Base-by-base conservation (phyloP, 2,113 vertebrate genomes). In the Conger conger region DNA sequence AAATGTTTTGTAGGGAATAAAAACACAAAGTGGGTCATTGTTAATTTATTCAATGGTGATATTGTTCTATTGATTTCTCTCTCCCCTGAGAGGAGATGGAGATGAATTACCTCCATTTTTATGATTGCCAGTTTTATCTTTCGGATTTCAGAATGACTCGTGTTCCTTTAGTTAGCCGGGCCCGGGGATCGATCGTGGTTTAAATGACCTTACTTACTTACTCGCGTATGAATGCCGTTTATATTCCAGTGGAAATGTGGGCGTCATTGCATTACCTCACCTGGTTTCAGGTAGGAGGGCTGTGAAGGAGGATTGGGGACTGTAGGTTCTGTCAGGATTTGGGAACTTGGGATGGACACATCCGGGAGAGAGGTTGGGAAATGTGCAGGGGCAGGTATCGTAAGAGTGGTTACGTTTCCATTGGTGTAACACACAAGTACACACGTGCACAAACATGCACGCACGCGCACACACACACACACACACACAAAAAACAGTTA, bases 21-120 rank as follows among this genome's bases (percentile, higher is more conserved):
- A 40, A 30, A 83, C 23, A 30, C 63, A 11, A 38, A 37, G 68
- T 38, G 30, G 68, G 40, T 73, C 68, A 73, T 81, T 50, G 38
- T 50, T 76, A 35, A 50, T 83, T 76, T 83, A 83, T 76, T 83
- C 82, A 83, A 35, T 33, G n/a, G 36, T 76, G 68, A 45, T 68
- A 83, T 45, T 68, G 38, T 77, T 83, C 40, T 45, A 83, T 83
- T 83, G 82, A 76, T 42, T 50, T 73, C 42, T 42, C 38, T 83
- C 63, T 76, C 68, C 45, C 37, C 17, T 3, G 0, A 11, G 54
- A 76, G 82, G 68, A 83, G 38, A 76, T 83, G 30, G 63, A 83
- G 63, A 83, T 83, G 50, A 35, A 83, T 83, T 33, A 76, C 38
- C 17, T 76, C 68, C 38, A 35, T 83, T 83, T 76, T 76, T 23